These are phyloP conservation scores for Hapalemur alaotrensis DNA, from an alignment of 2,797 vertebrate species.

Conservation along the genomic window DNA sequence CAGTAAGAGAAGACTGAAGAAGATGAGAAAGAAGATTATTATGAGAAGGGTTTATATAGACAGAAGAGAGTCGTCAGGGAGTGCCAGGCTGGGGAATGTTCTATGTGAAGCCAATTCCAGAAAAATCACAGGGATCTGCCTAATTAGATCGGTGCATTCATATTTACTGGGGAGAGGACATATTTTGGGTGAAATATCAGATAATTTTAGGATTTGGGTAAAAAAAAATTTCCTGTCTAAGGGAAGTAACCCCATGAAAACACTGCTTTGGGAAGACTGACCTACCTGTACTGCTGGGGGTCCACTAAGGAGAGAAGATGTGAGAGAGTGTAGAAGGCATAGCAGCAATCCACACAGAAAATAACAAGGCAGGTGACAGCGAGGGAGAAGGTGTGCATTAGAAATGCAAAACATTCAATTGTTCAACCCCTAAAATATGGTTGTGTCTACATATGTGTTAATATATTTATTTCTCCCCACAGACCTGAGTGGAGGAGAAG, in stretches of 20 bases:
- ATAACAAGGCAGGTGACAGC: background rate
- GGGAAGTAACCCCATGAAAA: background rate
- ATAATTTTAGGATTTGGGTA: background rate
- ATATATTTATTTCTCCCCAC: background rate
- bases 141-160: background rate
- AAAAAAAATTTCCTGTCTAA: background rate
- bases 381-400: background rate
- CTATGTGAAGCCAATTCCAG: background rate
- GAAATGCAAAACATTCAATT: background rate
- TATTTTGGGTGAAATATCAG: background rate
- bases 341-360: background rate
- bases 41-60: background rate
- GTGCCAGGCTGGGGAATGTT: background rate
- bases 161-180: background rate
- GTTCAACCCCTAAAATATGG: background rate
- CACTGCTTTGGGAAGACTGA: background rate
- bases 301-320: background rate
- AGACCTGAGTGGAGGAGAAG: conserved; percentile 84
- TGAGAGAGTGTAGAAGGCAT: background rate
- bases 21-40: background rate
- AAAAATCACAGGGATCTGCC: background rate
- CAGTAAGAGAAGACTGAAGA: background rate
- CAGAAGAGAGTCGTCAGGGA: background rate
- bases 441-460: background rate
- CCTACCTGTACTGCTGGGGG: background rate